These are phyloP conservation scores for Chouioia cunea DNA, from an alignment of 2,888 invertebrate species.

Conservation along the genomic window DNA sequence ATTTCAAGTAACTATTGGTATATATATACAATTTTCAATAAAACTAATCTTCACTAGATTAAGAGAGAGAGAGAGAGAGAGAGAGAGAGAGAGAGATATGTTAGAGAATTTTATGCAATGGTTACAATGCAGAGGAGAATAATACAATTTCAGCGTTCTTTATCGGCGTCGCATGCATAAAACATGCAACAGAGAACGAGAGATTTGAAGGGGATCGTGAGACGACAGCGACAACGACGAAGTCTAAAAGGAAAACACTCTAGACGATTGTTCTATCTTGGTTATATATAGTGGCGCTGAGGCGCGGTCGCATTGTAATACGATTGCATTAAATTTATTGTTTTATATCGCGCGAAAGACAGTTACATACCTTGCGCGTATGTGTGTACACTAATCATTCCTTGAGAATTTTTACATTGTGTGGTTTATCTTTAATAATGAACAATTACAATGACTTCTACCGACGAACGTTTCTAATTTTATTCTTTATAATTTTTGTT, in stretches of 20 bases:
- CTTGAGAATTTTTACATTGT: constrained; percentile 24
- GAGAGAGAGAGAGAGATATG: neutral
- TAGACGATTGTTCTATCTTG: constrained; percentile 26
- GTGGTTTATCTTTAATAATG: constrained; percentile 11
- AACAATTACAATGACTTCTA: neutral
- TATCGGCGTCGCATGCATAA: constrained; percentile 20
- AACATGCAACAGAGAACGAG: constrained; percentile 14
- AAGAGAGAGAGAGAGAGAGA: too few species aligned
- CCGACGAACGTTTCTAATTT: too few species aligned
- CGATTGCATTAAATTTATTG: constrained; percentile 28
- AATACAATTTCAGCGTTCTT: constrained; percentile 12
- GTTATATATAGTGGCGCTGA: neutral
- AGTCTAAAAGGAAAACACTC: constrained; percentile 24
- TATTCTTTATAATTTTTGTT: neutral
- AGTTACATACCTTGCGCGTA: too few species aligned
- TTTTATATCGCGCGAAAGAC: constrained; percentile 1
- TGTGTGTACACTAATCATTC: constrained; percentile 1
- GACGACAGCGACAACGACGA: neutral
- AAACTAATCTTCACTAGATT: too few species aligned
- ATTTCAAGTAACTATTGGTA: too few species aligned
- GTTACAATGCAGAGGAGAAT: neutral
- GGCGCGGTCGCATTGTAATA: constrained; percentile 19
- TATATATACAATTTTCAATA: too few species aligned
- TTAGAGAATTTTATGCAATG: neutral
- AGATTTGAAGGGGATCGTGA: constrained; percentile 28